Conservation (phyloP, 1,140 invertebrate genomes). For the Elysia chlorotica region DNA sequence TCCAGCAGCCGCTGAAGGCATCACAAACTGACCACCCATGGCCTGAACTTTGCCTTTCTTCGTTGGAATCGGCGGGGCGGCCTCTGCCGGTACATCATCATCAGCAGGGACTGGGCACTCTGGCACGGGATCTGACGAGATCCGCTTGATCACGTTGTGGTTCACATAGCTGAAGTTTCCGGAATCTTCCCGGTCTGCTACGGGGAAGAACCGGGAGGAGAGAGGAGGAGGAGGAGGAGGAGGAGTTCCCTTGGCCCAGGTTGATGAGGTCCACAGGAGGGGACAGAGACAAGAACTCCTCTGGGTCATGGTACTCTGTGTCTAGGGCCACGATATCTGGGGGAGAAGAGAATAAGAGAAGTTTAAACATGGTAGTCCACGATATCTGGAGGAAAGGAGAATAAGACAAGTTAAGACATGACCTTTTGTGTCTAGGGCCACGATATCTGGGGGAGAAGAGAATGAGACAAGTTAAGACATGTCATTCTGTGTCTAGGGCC, state of each 20-base stretch:
- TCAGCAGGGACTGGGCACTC: conserved; percentile 1
- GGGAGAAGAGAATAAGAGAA: conserved; percentile 3
- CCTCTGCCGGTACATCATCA: neutral
- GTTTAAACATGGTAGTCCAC: neutral
- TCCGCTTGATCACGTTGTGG: conserved; percentile 14
- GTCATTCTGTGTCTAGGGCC: no score
- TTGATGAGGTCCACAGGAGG: conserved; percentile 20
- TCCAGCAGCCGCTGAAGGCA: conserved; percentile 19
- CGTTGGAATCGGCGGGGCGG: conserved; percentile 25
- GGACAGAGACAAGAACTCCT: conserved; percentile 30
- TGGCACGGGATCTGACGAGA: conserved; percentile 15
- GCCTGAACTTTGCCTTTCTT: conserved; percentile 16
- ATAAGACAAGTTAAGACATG: no score
- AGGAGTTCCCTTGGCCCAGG: neutral
- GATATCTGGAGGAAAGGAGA: no score
- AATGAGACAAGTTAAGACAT: no score
- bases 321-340: conserved; percentile 49
- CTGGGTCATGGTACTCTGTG: conserved; percentile 49
- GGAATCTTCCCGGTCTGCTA: neutral
- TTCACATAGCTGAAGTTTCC: conserved; percentile 14
- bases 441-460: no score
- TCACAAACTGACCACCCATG: conserved; percentile 35
- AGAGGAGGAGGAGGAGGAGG: conserved; percentile 2
- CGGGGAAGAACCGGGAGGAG: neutral
- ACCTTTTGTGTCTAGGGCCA: no score